Evolutionary conservation across 2,113 vertebrate species (phyloP), one percentile per base, ranked within the genome.

Genomic region (Salminus brasiliensis): DNA sequence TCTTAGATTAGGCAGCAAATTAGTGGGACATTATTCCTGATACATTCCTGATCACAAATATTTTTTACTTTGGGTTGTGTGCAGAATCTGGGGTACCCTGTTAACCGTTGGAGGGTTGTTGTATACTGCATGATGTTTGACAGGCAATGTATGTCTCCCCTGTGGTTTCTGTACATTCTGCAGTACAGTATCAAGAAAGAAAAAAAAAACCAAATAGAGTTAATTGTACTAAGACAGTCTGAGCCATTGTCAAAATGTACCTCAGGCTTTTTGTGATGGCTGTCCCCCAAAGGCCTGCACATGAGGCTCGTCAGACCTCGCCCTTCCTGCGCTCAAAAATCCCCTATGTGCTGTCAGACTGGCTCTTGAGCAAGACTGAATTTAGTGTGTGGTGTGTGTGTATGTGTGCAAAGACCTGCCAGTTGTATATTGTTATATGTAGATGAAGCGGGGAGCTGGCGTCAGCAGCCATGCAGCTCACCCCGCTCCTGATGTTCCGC

Each of bases 401-500:
- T 87, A 79, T 84, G 79, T 86, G 84, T 89, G 79, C 25, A 67
- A 13, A 74, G 83, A 79, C 85, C 76, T 80, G 82, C 84, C 85
- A 72, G 70, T 79, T 91, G 91, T 91, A 85, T 91, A 91, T 90
- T 92, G 85, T 90, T 90, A 80, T 84, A 90, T 87, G 87, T 84
- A 88, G 88, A 86, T 89, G 88, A 90, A 87, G 88, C 85, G 68
- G 71, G 53, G 66, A 70, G 53, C 36, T 53, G 25, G 53, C 47
- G 66, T 78, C 66, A 60, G 55, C 79, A 84, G 72, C 88, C 78
- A 63, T 73, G 68, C 41, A 60, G 82, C 57, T 25, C 53, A 75
- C 80, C 70, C 67, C 9, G 5, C 67, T n/a, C 49, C 79, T 89
- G 88, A 91, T 83, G 79, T 81, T 88, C 47, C 87, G 84, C 90